phyloP scores from a whole-genome alignment of 2,888 invertebrate genomes.

The Muscina levida region DNA sequence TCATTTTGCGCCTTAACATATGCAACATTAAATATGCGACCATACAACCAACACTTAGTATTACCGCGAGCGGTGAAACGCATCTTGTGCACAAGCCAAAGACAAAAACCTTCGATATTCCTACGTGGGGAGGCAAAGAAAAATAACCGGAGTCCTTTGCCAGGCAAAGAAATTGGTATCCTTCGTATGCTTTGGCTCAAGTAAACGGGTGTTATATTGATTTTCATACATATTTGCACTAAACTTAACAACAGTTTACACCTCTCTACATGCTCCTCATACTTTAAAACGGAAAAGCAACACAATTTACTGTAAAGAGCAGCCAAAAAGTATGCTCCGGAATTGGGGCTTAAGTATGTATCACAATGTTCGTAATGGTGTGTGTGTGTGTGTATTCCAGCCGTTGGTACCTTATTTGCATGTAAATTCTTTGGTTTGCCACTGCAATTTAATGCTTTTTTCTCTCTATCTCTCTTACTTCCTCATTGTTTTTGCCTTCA shows the following conservation, averaged over 20 bases:
- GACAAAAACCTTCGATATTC: not conserved
- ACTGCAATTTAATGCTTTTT: conserved; percentile 64
- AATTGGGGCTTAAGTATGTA: not conserved
- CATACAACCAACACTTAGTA: conserved; percentile 20
- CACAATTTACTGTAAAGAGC: conserved; percentile 27
- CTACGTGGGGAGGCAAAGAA: not conserved
- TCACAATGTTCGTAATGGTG: not conserved
- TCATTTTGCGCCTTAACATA: conserved; percentile 65
- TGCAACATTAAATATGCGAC: conserved; percentile 63
- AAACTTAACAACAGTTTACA: conserved; percentile 65
- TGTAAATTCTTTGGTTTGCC: conserved; percentile 66
- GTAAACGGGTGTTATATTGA: conserved; percentile 46
- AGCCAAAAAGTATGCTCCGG: conserved; percentile 49
- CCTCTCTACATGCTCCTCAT: conserved; percentile 56
- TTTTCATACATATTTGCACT: conserved; percentile 59
- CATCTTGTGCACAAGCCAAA: conserved; percentile 3
- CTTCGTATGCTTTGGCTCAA: conserved; percentile 12
- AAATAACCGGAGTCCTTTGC: not conserved
- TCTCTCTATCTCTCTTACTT: too few relatives aligned
- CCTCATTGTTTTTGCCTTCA: conserved; percentile 31
- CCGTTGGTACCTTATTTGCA: conserved; percentile 62
- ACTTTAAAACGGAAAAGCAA: conserved; percentile 17
- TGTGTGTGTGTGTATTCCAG: not conserved
- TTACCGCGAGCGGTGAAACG: not conserved
- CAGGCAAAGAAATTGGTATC: not conserved